Evolutionary conservation across 2,113 vertebrate species (phyloP).

Genomic region (Fukomys damarensis): DNA sequence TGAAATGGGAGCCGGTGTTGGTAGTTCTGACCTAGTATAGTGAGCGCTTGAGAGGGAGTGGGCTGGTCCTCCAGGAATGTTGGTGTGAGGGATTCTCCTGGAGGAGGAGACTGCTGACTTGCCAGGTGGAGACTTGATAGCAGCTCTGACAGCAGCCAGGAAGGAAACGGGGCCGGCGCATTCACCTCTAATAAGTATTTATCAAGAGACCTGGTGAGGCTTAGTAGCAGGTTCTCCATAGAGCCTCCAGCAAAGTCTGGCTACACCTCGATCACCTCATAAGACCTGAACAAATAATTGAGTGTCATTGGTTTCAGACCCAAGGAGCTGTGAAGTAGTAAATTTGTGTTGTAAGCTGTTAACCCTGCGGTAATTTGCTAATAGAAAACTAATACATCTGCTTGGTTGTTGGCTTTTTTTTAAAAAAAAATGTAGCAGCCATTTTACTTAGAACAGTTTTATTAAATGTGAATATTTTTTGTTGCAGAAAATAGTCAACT

Average conservation of each 20-base stretch:
- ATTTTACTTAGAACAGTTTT: not conserved
- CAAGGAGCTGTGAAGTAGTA: not conserved
- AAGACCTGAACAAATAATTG: not conserved
- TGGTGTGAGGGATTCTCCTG: not conserved
- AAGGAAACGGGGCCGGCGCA: not conserved
- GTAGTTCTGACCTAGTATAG: not conserved
- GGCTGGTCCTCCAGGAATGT: not conserved
- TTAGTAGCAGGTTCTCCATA: not conserved
- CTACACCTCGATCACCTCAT: not conserved
- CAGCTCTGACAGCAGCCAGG: not conserved
- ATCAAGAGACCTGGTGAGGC: not conserved
- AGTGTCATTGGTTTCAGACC: not conserved
- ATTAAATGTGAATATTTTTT: not conserved
- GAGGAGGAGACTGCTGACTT: not conserved
- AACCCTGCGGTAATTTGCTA: not conserved
- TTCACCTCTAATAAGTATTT: not conserved
- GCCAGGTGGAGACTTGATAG: not conserved
- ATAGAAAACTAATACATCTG: not conserved
- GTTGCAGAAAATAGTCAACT: not conserved
- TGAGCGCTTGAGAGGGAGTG: not conserved
- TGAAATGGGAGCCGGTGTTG: not conserved
- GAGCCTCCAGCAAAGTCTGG: not conserved
- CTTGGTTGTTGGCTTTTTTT: not conserved
- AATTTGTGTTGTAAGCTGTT: not conserved
- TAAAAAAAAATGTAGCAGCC: not conserved